phyloP scores from a whole-genome alignment of 2,113 vertebrate genomes.

The Bufo bufo region DNA sequence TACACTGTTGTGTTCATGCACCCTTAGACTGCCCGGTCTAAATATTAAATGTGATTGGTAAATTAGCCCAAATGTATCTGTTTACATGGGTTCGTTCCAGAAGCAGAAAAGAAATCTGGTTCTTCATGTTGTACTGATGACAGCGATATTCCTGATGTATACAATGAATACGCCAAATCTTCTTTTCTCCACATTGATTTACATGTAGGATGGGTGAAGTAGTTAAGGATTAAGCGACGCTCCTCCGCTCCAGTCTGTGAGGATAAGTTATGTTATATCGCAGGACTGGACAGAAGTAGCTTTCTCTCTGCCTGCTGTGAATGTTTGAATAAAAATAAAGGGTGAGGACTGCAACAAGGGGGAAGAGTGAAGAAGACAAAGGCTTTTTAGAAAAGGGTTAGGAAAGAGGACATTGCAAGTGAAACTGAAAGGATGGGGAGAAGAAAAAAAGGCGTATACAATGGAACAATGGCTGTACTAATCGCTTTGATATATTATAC shows the following conservation, averaged over 20 bases:
- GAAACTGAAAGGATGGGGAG: constrained; percentile 88
- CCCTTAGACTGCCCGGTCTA: too few relatives aligned
- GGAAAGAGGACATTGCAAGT: constrained; percentile 92
- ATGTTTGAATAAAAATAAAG: constrained; percentile 98
- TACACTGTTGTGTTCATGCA: too few relatives aligned
- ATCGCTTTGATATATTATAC: constrained; percentile 99
- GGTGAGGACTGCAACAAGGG: constrained; percentile 94
- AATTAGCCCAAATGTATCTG: too few relatives aligned
- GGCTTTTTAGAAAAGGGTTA: constrained; percentile 92
- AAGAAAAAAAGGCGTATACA: constrained; percentile 82
- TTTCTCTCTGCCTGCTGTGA: constrained; percentile 92
- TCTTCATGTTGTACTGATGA: background rate
- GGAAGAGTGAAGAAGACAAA: constrained; percentile 97
- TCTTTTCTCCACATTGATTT: background rate
- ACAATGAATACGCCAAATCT: background rate
- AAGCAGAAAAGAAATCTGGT: background rate
- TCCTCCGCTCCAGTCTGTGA: constrained; percentile 77
- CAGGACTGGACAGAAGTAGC: constrained; percentile 82
- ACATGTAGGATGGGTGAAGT: background rate
- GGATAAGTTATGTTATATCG: constrained; percentile 79
- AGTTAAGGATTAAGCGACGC: constrained; percentile 63
- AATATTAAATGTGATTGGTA: too few relatives aligned
- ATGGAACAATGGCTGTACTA: constrained; percentile 98
- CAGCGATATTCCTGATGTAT: background rate
- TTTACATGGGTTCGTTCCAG: too few relatives aligned